Base-by-base conservation (phyloP, 2,113 vertebrate genomes). In the Pimephales promelas region DNA sequence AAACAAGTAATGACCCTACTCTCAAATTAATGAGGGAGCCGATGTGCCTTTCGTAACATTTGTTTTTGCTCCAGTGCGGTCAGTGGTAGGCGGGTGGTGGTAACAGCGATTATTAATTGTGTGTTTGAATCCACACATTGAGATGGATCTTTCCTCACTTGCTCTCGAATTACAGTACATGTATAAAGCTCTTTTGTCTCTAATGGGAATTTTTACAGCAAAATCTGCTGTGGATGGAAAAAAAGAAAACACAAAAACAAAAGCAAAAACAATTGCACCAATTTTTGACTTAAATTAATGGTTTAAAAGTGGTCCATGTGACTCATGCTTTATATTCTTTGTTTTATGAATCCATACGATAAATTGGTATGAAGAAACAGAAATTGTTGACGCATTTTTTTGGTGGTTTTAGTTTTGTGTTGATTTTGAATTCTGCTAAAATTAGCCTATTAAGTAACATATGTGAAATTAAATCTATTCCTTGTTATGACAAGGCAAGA, bases 1-100 rank as follows among this genome's bases (percentile, higher is more conserved):
- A 84, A 90, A 90, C 91, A 93, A 92, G 92, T 91, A 92, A 91
- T 91, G 87, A 87, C 79, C 84, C 86, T 66, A 77, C 6, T 74
- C 86, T 90, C 90, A 92, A 92, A 93, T 93, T 90, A 93, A 93
- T 90, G 92, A 92, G 90, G 81, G 84, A 77, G 87, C 84, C 88
- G 91, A 90, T 87, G 87, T 10, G 79, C 89, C 90, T 88, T 80
- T 71, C 78, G 85, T 59, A 86, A 85, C 10, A 78, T 88, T 90
- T 71, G 31, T 88, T 85, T 92, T 88, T 86, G 87, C 89, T 88
- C 91, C 83, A 59, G 86, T 87, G 40, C 89, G 84, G 87, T 85
- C 72, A 24, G 82, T 24, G 86, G 61, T 86, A 85, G 74, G 85
- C 52, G 59, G 83, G 90, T 90, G 90, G 90, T 86, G 86, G 90